Percentiles rank a stretch among this genome's conserved stretches.
Evolutionary conservation across 2,888 invertebrate genomes (phyloP).

Genomic region (Labia minor): DNA sequence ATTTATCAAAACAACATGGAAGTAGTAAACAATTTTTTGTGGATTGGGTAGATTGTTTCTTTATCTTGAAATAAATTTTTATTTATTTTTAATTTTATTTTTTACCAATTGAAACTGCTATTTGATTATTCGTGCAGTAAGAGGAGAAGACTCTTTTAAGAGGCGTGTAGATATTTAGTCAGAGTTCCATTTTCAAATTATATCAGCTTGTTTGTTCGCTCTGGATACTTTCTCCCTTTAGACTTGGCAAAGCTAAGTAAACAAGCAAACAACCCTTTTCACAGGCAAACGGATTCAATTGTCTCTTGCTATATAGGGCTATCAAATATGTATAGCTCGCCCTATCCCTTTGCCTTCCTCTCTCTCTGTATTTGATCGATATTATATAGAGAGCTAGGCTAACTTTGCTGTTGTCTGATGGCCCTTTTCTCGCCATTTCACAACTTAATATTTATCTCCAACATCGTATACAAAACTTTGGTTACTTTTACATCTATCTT

Average conservation of each 20-base stretch:
- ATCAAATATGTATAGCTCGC: background rate
- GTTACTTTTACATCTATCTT: too few relatives aligned
- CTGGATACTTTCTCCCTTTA: slow-evolving; percentile 27
- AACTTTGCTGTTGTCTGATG: background rate
- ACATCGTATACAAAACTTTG: background rate
- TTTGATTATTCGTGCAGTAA: too few relatives aligned
- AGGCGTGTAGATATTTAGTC: too few relatives aligned
- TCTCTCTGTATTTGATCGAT: slow-evolving; percentile 7
- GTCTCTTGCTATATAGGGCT: slow-evolving; percentile 8
- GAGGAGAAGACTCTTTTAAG: too few relatives aligned
- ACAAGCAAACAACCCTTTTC: background rate
- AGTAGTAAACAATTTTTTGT: too few relatives aligned
- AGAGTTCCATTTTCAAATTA: too few relatives aligned
- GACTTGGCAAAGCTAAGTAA: slow-evolving; percentile 29
- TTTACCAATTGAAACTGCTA: too few relatives aligned
- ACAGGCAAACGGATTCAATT: slow-evolving; percentile 3
- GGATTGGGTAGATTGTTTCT: too few relatives aligned
- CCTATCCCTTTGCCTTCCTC: background rate
- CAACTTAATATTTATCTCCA: background rate
- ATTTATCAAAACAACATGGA: too few relatives aligned
- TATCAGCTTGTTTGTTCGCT: too few relatives aligned
- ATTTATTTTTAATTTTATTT: too few relatives aligned
- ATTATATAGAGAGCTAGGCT: background rate
- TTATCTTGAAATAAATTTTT: too few relatives aligned
- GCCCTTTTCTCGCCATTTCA: background rate